Evolutionary conservation across 1,140 invertebrate species (phyloP).

Genomic region (Bemisia tabaci): DNA sequence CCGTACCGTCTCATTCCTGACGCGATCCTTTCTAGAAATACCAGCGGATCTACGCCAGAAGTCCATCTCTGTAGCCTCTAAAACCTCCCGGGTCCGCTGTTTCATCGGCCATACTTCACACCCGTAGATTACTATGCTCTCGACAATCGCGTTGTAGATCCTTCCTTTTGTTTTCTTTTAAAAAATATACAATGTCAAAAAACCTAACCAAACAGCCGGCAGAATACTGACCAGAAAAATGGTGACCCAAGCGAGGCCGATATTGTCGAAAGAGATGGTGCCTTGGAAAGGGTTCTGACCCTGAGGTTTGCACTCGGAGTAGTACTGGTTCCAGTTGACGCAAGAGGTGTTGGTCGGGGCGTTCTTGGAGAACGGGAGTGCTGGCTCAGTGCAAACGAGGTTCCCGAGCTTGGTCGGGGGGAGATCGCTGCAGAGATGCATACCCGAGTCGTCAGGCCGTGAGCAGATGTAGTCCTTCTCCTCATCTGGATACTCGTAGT

Average conservation of each 20-base stretch:
- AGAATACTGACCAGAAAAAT: slow-evolving; percentile 89
- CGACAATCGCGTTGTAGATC: too few species aligned
- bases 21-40: too few species aligned
- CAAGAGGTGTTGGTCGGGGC: slow-evolving; percentile 49
- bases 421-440: slow-evolving; percentile 81
- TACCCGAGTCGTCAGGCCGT: slow-evolving; percentile 79
- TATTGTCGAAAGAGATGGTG: slow-evolving; percentile 99
- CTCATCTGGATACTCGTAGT: slow-evolving; percentile 59
- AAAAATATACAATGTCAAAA: too few species aligned
- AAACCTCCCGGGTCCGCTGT: too few species aligned
- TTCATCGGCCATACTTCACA: too few species aligned
- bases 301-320: slow-evolving; percentile 81
- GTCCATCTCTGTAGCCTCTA: too few species aligned
- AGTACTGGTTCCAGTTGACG: slow-evolving; percentile 99
- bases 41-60: too few species aligned
- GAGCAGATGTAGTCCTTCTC: slow-evolving; percentile 98
- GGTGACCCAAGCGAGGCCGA: slow-evolving; percentile 98
- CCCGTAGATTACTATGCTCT: too few species aligned
- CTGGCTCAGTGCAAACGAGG: slow-evolving; percentile 40
- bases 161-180: too few species aligned
- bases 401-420: slow-evolving; percentile 51
- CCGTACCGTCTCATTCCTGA: too few species aligned
- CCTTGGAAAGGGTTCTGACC: slow-evolving; percentile 97
- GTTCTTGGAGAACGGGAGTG: slow-evolving; percentile 34
- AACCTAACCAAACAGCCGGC: too few species aligned